A percentile compares a stretch with the other conserved stretches of the same genome.
Conservation (phyloP, 2,113 vertebrate genomes). For the Salvelinus alpinus region DNA sequence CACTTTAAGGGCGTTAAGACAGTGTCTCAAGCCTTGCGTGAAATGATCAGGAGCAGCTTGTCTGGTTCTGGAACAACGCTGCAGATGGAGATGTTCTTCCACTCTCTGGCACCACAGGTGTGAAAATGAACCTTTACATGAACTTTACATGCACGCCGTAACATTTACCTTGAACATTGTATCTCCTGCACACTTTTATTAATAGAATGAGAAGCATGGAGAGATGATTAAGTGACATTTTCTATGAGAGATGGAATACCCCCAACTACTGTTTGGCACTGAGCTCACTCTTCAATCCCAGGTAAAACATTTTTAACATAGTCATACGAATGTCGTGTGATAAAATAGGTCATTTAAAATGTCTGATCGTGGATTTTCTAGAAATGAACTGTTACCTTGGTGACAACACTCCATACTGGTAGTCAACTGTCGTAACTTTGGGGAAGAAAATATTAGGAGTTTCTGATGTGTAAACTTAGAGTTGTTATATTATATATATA, state of each 20-base stretch:
- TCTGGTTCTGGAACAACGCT: conserved; percentile 7
- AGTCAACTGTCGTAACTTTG: neutral
- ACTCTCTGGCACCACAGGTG: conserved; percentile 26
- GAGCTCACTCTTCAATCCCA: conserved; percentile 17
- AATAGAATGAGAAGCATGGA: conserved; percentile 64
- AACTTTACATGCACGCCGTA: conserved; percentile 61
- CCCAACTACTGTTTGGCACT: conserved; percentile 1
- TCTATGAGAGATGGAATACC: conserved; percentile 57
- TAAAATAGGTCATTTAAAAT: neutral
- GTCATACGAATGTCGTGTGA: conserved; percentile 27
- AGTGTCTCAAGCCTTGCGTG: conserved; percentile 12
- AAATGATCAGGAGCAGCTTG: conserved; percentile 23
- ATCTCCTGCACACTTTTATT: conserved; percentile 67
- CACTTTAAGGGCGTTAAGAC: neutral
- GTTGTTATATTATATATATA: neutral
- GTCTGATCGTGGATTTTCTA: neutral
- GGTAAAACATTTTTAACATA: conserved; percentile 22
- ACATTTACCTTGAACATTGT: conserved; percentile 80
- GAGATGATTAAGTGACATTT: conserved; percentile 73
- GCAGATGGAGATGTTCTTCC: conserved; percentile 45
- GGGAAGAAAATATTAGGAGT: neutral
- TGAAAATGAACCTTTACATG: conserved; percentile 75
- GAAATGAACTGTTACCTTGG: neutral
- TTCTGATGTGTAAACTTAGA: neutral
- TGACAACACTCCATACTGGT: too few species aligned